Conservation (phyloP, 2,113 vertebrate genomes). For the Aegotheles bennettii region DNA sequence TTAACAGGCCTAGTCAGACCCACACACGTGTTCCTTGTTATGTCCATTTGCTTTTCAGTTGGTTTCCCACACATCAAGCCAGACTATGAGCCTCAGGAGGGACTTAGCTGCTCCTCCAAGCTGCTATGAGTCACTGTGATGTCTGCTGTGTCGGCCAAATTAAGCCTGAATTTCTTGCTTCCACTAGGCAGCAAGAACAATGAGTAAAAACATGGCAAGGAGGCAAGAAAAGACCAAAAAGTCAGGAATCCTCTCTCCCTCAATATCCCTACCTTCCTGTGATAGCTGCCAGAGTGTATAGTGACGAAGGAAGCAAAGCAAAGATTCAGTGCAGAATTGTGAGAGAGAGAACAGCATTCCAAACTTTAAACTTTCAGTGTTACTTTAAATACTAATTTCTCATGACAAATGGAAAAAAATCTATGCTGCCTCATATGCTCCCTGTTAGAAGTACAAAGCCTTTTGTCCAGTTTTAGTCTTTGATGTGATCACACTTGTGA, state of each 20-base stretch:
- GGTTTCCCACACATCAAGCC: conserved; percentile 37
- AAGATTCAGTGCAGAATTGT: not conserved
- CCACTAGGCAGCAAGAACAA: conserved; percentile 11
- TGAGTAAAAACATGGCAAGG: not conserved
- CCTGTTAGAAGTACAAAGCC: not conserved
- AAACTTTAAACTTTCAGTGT: not conserved
- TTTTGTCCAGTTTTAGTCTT: not conserved
- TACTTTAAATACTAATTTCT: not conserved
- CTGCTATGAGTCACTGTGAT: conserved; percentile 37
- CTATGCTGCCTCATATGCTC: not conserved
- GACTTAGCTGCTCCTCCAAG: conserved; percentile 23
- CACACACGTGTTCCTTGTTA: conserved; percentile 20
- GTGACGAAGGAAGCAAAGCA: not conserved
- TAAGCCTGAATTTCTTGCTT: conserved; percentile 66
- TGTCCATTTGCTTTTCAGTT: conserved; percentile 6
- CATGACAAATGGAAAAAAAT: not conserved
- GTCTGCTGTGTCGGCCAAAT: conserved; percentile 30
- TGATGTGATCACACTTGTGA: not conserved
- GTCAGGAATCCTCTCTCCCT: not conserved
- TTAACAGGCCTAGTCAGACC: not conserved
- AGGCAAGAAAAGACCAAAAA: conserved; percentile 44
- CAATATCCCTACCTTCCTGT: not conserved
- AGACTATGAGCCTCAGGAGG: conserved; percentile 9
- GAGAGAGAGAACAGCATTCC: not conserved
- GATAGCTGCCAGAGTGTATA: not conserved